Evolutionary conservation across 2,797 vertebrate species (phyloP), one percentile per base, ranked within the genome.

Genomic region (Psittacula echo): DNA sequence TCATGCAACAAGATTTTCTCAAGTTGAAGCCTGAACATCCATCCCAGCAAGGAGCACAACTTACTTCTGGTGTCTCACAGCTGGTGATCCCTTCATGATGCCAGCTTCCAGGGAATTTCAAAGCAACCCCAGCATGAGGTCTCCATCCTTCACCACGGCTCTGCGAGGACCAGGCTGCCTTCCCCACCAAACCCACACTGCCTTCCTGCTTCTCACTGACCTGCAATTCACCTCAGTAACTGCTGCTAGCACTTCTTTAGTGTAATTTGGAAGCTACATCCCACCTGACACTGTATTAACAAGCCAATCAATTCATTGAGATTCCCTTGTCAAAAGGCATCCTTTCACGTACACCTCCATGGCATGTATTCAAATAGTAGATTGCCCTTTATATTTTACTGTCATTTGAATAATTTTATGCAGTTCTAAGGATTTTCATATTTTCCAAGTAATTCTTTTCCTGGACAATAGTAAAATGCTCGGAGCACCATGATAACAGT

Each of bases 381-480:
- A n/a, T 1, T 65, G 61, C 34, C 56, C 73, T 85, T 95, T 81
- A 32, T 54, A 50, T 64, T 84, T 66, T 64, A 72, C 41, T 80
- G 29, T 37, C 58, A 89, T 86, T 70, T 81, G 50, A 93, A 90
- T 80, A 42, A 88, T 85, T 92, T 62, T 26, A 83, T 44, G 51
- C 74, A 73, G 65, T 77, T 53, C 5, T n/a, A 77, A 85, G 62
- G 67, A 92, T 84, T 86, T 93, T 76, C 30, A 10, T 67, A 74
- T 89, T 90, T 93, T 91, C 64, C 22, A 51, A 79, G 75, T 67
- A 12, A 50, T 89, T 86, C 79, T 58, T 87, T 75, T 77, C 39
- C 62, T 41, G 53, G 76, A 90, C 50, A 94, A 89, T 3, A 85
- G 48, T 24, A 54, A 66, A 95, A 77, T 42, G 51, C 47, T 89